A percentile compares a stretch with the other conserved stretches of the same genome.
Conservation (phyloP, 2,888 invertebrate species). For the Emesis furor region DNA sequence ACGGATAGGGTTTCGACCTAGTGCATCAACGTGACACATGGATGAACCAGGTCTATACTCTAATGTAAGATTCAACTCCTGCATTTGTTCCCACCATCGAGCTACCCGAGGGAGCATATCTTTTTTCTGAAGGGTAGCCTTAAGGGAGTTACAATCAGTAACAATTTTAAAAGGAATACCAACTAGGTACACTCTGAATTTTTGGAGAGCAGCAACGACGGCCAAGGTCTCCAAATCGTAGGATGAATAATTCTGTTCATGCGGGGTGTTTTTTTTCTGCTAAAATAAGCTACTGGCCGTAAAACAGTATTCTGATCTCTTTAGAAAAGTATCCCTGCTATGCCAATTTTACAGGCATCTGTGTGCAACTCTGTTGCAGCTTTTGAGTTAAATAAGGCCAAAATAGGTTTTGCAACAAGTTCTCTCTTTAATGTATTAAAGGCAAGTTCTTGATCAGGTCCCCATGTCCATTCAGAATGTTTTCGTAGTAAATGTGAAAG, state of each 20-base stretch:
- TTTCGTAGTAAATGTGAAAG: not conserved
- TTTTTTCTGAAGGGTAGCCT: constrained; percentile 49
- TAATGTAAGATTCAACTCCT: not conserved
- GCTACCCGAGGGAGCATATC: constrained; percentile 68
- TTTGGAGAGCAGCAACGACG: constrained; percentile 54
- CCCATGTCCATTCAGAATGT: not conserved
- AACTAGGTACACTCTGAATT: constrained; percentile 55
- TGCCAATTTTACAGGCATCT: constrained; percentile 77
- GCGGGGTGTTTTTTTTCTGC: not conserved
- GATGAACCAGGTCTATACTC: constrained; percentile 20
- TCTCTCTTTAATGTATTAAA: constrained; percentile 7
- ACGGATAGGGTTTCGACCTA: not conserved
- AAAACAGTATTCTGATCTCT: constrained; percentile 49
- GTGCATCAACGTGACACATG: constrained; percentile 21
- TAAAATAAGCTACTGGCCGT: constrained; percentile 25
- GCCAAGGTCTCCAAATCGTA: constrained; percentile 51
- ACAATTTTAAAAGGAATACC: constrained; percentile 51
- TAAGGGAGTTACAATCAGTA: constrained; percentile 67
- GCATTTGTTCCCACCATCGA: constrained; percentile 58
- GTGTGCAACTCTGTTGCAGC: constrained; percentile 73
- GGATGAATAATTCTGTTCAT: not conserved
- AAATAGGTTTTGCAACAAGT: constrained; percentile 55
- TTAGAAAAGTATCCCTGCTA: constrained; percentile 77
- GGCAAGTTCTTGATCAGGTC: not conserved
- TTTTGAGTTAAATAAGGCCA: constrained; percentile 72